Conservation (phyloP, 2,797 vertebrate species). For the Poecilia velifera region DNA sequence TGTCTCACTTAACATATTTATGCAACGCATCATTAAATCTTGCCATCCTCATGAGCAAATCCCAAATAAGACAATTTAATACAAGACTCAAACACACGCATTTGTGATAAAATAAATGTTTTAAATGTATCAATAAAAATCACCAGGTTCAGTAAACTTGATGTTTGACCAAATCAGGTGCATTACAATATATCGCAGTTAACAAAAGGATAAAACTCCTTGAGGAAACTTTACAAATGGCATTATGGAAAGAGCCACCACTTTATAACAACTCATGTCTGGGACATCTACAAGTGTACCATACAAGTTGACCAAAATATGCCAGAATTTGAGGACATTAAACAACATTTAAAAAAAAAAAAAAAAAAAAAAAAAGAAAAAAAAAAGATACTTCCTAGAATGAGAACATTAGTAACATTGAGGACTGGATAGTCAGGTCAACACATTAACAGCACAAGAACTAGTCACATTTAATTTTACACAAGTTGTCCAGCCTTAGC, state of each 20-base stretch:
- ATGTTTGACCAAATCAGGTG: conserved; percentile 78
- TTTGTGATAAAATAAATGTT: conserved; percentile 84
- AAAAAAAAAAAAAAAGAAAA: too few species aligned
- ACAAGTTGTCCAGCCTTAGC: conserved; percentile 66
- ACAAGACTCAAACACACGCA: conserved; percentile 60
- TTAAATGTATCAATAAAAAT: conserved; percentile 81
- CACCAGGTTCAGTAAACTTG: conserved; percentile 77
- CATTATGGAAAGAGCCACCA: conserved; percentile 75
- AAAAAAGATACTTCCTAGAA: conserved; percentile 52
- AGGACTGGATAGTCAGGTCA: conserved; percentile 76
- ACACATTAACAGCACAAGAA: conserved; percentile 71
- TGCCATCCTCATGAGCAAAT: not conserved
- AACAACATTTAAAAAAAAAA: conserved; percentile 73
- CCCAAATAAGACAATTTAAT: conserved; percentile 9
- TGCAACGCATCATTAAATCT: not conserved
- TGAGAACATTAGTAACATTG: conserved; percentile 77
- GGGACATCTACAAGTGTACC: conserved; percentile 75
- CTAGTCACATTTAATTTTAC: conserved; percentile 70
- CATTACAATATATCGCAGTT: conserved; percentile 76
- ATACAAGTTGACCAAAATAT: conserved; percentile 69
- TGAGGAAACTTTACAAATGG: conserved; percentile 80
- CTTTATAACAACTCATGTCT: conserved; percentile 71
- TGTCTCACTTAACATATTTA: not conserved
- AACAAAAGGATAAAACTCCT: conserved; percentile 83
- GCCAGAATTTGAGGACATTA: conserved; percentile 65